These are phyloP conservation scores for Carapus acus DNA, from an alignment of 2,797 vertebrate species.

Conservation along the genomic window DNA sequence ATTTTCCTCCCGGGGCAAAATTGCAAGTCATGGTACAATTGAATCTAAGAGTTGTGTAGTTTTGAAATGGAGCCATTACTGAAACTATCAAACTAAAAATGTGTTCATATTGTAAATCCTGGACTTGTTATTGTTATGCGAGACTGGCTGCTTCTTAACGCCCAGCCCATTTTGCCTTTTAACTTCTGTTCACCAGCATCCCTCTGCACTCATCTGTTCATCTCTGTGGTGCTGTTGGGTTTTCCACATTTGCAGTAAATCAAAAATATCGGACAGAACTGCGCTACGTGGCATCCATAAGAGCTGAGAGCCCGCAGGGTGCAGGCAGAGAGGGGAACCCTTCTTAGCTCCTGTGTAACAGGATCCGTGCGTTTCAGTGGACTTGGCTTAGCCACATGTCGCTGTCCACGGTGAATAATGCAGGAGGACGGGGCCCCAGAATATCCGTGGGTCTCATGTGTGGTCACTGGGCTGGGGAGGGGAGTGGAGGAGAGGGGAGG, in stretches of 20 bases:
- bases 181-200: background rate
- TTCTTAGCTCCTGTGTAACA: conserved; percentile 41
- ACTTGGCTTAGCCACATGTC: conserved; percentile 28
- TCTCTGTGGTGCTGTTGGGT: background rate
- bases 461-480: conserved; percentile 40
- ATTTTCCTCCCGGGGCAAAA: no score
- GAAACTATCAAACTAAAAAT: no score
- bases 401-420: conserved; percentile 54
- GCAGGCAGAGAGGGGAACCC: conserved; percentile 12
- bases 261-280: conserved; percentile 15
- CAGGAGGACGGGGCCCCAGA: conserved; percentile 36
- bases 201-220: background rate
- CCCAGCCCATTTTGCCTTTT: background rate
- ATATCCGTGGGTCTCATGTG: conserved; percentile 45
- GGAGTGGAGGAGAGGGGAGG: no score
- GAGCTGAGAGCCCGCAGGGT: conserved; percentile 11
- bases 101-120: no score
- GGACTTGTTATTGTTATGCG: no score
- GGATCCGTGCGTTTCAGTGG: conserved; percentile 44
- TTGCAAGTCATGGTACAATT: no score
- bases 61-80: no score
- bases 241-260: conserved; percentile 21
- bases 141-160: no score
- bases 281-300: conserved; percentile 5
- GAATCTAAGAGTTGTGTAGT: no score